Evolutionary conservation across 2,113 vertebrate genomes (phyloP).

Genomic region (Corydoras maculifer): DNA sequence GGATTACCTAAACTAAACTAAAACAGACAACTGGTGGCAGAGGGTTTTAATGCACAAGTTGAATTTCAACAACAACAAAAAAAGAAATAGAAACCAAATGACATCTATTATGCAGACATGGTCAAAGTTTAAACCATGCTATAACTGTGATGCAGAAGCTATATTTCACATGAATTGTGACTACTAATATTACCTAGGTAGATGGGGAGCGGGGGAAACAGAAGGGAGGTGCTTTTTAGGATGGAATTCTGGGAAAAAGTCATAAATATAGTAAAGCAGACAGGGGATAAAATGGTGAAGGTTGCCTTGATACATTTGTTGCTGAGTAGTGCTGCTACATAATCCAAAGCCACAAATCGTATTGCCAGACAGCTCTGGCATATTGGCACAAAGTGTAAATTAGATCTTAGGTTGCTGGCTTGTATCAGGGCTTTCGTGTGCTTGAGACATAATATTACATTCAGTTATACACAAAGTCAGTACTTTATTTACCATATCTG

Average conservation of each 20-base stretch:
- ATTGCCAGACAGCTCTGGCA: slow-evolving; percentile 12
- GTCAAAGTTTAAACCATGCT: slow-evolving; percentile 28
- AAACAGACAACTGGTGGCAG: not conserved
- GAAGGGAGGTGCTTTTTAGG: not conserved
- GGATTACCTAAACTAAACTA: not conserved
- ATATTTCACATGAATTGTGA: slow-evolving; percentile 26
- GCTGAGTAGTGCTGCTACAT: not conserved
- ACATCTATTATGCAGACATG: slow-evolving; percentile 16
- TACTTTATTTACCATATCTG: not conserved
- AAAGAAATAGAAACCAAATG: slow-evolving; percentile 3
- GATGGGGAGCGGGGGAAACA: not conserved
- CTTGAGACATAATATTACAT: too few relatives aligned
- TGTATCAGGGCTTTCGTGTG: not conserved
- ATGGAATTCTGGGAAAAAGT: slow-evolving; percentile 27
- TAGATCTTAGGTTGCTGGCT: not conserved
- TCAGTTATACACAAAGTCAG: not conserved
- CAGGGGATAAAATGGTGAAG: slow-evolving; percentile 21
- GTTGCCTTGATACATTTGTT: slow-evolving; percentile 23
- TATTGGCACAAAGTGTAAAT: not conserved
- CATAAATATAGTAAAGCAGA: slow-evolving; percentile 27
- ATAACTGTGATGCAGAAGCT: slow-evolving; percentile 31
- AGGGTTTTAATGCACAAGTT: not conserved
- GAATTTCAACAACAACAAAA: slow-evolving; percentile 7
- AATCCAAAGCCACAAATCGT: slow-evolving; percentile 20
- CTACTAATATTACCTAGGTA: not conserved